These are phyloP conservation scores for Temnothorax nylanderi DNA, from an alignment of 1,140 invertebrate genomes.

Conservation along the genomic window DNA sequence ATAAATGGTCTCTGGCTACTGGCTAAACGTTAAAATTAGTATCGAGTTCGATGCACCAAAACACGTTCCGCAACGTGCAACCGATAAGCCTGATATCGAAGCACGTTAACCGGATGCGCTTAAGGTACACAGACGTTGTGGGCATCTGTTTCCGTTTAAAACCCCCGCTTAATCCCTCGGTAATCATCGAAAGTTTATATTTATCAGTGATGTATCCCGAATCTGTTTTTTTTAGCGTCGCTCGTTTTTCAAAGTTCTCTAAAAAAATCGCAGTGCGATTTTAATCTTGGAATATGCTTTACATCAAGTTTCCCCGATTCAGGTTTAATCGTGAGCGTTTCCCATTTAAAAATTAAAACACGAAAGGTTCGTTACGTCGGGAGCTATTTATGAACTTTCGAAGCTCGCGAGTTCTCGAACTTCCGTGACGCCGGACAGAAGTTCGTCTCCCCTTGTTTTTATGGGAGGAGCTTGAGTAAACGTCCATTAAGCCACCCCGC, in stretches of 20 bases:
- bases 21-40: conserved; percentile 45
- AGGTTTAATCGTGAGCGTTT: not conserved
- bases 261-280: not conserved
- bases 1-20: not conserved
- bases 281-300: conserved; percentile 1
- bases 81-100: conserved; percentile 41
- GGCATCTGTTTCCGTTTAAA: conserved; percentile 42
- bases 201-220: not conserved
- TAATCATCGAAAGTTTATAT: conserved; percentile 5
- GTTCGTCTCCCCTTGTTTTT: not conserved
- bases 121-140: conserved; percentile 20
- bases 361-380: not conserved
- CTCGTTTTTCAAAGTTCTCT: not conserved
- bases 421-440: not conserved
- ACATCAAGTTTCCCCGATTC: not conserved
- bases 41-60: conserved; percentile 31
- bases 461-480: not conserved
- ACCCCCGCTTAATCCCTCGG: not conserved
- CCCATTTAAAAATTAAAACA: not conserved
- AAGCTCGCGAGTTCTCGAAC: not conserved
- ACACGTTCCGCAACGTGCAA: conserved; percentile 20
- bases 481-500: not conserved
- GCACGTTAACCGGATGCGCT: conserved; percentile 40
- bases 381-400: conserved; percentile 1
- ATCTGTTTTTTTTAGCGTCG: not conserved